A percentile compares a stretch with the other conserved stretches of the same genome.
These are phyloP conservation scores for Miltochrista miniata DNA, from an alignment of 2,888 invertebrate species.

Conservation along the genomic window DNA sequence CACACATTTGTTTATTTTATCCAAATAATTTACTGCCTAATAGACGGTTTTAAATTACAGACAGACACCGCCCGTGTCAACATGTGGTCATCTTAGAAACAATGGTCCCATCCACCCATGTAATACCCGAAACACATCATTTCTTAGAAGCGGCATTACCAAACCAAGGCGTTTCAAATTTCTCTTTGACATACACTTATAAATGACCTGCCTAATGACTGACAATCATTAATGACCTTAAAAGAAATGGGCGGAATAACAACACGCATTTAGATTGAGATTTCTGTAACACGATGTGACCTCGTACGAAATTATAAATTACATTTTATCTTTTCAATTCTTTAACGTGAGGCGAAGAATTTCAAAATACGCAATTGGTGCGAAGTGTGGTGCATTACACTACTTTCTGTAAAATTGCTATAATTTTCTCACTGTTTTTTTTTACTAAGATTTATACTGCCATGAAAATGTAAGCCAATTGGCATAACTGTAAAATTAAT, in stretches of 20 bases:
- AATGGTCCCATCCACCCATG: conserved; percentile 21
- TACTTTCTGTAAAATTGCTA: conserved; percentile 26
- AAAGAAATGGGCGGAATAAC: too few relatives aligned
- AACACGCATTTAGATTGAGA: too few relatives aligned
- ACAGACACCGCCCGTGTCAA: conserved; percentile 22
- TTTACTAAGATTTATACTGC: conserved; percentile 2
- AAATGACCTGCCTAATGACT: conserved; percentile 9
- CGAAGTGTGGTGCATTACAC: conserved; percentile 12
- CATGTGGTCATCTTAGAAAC: conserved; percentile 32
- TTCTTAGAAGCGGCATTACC: conserved; percentile 18
- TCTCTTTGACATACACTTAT: background rate
- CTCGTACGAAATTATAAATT: too few relatives aligned
- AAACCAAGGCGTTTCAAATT: conserved; percentile 12
- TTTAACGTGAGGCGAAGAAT: conserved; percentile 24
- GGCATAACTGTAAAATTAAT: conserved; percentile 5
- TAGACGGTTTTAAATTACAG: conserved; percentile 18
- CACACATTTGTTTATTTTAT: conserved; percentile 42
- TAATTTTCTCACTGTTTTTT: conserved; percentile 9
- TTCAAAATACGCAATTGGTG: conserved; percentile 35
- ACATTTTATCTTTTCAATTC: too few relatives aligned
- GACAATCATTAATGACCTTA: conserved; percentile 16
- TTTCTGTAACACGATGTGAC: too few relatives aligned
- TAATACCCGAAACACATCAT: conserved; percentile 13
- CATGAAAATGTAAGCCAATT: conserved; percentile 12
- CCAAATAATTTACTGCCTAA: conserved; percentile 32